These are phyloP conservation scores for Channa striata DNA, from an alignment of 2,797 vertebrate genomes.

Conservation along the genomic window DNA sequence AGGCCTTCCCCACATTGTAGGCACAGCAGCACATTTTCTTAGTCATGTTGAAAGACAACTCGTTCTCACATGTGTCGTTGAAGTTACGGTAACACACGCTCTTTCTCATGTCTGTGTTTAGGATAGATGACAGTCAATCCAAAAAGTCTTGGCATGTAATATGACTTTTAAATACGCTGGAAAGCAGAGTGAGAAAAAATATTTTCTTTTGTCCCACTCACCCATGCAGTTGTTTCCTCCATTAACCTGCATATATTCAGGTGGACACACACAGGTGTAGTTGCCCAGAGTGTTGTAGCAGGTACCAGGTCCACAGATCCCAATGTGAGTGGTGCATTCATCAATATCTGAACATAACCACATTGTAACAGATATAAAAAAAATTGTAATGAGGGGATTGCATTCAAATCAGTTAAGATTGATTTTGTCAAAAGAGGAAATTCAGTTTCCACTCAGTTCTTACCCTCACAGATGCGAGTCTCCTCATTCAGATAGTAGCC, in stretches of 20 bases:
- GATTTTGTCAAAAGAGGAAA: background rate
- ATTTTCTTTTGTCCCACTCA: conserved; percentile 62
- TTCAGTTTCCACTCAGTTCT: conserved; percentile 35
- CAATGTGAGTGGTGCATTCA: conserved; percentile 89
- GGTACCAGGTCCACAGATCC: conserved; percentile 93
- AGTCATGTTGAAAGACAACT: conserved; percentile 95
- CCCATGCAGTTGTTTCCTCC: conserved; percentile 96
- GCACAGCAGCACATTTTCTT: conserved; percentile 97
- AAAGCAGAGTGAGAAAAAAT: background rate
- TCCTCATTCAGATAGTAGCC: conserved; percentile 94
- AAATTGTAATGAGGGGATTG: background rate
- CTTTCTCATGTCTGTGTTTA: conserved; percentile 91
- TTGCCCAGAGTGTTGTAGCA: conserved; percentile 96
- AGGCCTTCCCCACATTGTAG: conserved; percentile 95
- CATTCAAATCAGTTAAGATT: background rate
- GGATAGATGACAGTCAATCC: background rate
- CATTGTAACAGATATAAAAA: background rate
- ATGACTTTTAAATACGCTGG: background rate
- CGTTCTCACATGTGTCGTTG: conserved; percentile 92
- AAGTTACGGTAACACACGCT: conserved; percentile 93
- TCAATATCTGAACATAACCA: conserved; percentile 87
- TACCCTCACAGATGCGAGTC: conserved; percentile 94
- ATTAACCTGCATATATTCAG: conserved; percentile 95
- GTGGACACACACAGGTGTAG: conserved; percentile 95
- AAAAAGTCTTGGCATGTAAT: background rate